phyloP scores from a whole-genome alignment of 2,797 vertebrate genomes.

The Sparus aurata region DNA sequence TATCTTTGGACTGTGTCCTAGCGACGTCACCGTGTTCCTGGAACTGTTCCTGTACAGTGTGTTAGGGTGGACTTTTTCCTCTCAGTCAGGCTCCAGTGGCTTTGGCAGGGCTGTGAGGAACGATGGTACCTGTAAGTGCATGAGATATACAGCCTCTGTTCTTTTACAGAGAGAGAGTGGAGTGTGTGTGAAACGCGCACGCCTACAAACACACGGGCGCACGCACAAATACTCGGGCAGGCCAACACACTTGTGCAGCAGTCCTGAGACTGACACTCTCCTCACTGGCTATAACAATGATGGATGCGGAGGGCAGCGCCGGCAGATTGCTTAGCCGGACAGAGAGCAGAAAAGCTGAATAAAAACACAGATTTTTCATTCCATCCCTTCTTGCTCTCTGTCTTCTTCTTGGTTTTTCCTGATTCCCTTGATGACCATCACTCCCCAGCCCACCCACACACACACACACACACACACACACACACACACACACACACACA shows the following conservation, averaged over 20 bases:
- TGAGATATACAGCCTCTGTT: conserved; percentile 62
- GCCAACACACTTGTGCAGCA: conserved; percentile 1
- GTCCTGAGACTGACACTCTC: conserved; percentile 71
- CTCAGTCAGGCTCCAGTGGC: conserved; percentile 48
- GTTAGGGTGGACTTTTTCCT: conserved; percentile 17
- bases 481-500: conserved; percentile 5
- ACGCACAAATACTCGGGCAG: conserved; percentile 30
- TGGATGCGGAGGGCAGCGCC: conserved; percentile 76
- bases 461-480: neutral
- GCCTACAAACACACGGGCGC: conserved; percentile 1
- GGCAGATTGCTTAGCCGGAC: conserved; percentile 84
- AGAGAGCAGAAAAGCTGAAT: conserved; percentile 81
- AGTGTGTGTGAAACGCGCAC: neutral
- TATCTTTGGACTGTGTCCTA: neutral
- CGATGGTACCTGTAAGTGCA: conserved; percentile 61
- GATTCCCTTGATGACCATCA: conserved; percentile 36
- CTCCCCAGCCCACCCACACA: conserved; percentile 3
- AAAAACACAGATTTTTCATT: conserved; percentile 68
- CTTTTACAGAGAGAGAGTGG: neutral
- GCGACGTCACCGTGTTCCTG: neutral
- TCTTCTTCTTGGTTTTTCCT: conserved; percentile 49
- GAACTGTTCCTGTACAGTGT: neutral
- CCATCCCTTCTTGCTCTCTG: conserved; percentile 41
- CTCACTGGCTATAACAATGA: conserved; percentile 81
- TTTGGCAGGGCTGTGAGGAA: conserved; percentile 47